These are phyloP conservation scores for Chelmon rostratus DNA, from an alignment of 2,797 vertebrate species.

Conservation along the genomic window DNA sequence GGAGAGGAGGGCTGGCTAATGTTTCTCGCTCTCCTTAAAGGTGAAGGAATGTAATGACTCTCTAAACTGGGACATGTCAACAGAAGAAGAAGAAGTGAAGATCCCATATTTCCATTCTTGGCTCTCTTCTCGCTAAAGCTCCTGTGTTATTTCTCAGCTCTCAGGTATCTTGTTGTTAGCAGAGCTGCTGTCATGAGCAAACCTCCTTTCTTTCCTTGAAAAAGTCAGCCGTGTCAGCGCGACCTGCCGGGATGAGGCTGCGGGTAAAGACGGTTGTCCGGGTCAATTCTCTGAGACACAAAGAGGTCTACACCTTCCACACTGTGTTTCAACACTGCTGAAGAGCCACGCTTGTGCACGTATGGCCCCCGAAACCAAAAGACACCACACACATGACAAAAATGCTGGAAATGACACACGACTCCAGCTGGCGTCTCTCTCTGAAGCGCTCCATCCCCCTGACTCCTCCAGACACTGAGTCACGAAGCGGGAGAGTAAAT, in stretches of 20 bases:
- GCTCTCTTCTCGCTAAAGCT: not conserved
- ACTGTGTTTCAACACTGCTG: not conserved
- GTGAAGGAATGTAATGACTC: not conserved
- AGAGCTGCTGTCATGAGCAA: not conserved
- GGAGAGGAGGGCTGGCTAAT: not conserved
- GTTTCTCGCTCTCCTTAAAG: not conserved
- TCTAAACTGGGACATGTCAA: not conserved
- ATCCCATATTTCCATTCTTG: not conserved
- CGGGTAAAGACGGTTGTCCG: not conserved
- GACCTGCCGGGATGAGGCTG: not conserved
- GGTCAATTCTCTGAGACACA: not conserved
- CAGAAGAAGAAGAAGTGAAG: not conserved
- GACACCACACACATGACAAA: not conserved
- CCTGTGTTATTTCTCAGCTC: not conserved
- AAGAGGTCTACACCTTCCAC: not conserved
- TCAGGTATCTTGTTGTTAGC: not conserved
- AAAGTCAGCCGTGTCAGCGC: not conserved
- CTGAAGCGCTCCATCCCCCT: conserved; percentile 26
- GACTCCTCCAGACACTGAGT: conserved; percentile 45
- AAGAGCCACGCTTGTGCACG: not conserved
- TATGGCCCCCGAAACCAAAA: not conserved
- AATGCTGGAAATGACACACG: conserved; percentile 11
- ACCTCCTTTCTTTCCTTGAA: not conserved
- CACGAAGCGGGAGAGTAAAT: conserved; percentile 25
- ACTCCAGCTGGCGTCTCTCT: conserved; percentile 12